phyloP scores from a whole-genome alignment of 2,797 vertebrate genomes.

The Rhabdomys pumilio region DNA sequence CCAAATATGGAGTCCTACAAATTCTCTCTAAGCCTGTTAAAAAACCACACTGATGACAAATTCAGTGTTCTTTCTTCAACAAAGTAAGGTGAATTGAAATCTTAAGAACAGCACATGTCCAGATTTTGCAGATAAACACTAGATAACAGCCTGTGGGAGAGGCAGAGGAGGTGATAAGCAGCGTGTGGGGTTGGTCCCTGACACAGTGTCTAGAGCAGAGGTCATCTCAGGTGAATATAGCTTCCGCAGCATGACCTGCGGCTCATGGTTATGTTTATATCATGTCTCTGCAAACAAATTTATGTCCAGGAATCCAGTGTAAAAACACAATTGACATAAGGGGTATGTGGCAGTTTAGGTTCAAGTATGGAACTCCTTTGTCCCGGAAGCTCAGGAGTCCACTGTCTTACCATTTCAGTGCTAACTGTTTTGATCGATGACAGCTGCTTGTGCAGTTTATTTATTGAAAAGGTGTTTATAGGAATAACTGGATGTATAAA shows the following conservation, averaged over 20 bases:
- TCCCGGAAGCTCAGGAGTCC: neutral
- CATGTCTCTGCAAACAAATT: neutral
- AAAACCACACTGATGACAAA: neutral
- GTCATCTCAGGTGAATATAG: neutral
- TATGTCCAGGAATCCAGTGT: constrained; percentile 3
- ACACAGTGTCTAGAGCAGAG: neutral
- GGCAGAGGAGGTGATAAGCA: constrained; percentile 41
- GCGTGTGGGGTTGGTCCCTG: constrained; percentile 66
- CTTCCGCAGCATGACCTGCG: neutral
- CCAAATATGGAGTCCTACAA: constrained; percentile 57
- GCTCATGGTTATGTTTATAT: neutral
- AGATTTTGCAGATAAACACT: constrained; percentile 73
- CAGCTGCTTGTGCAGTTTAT: neutral
- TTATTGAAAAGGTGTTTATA: constrained; percentile 25
- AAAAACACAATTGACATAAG: constrained; percentile 22
- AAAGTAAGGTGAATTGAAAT: constrained; percentile 63
- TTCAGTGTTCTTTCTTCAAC: constrained; percentile 33
- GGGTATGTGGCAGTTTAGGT: neutral
- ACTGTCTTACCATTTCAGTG: neutral
- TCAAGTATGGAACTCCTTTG: neutral
- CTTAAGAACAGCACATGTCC: constrained; percentile 50
- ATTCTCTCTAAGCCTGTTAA: constrained; percentile 63
- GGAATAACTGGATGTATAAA: neutral
- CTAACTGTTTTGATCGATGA: neutral
- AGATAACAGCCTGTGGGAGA: neutral